These are phyloP conservation scores for Poeciliopsis presidionis DNA, from an alignment of 2,797 vertebrate genomes.

Conservation along the genomic window DNA sequence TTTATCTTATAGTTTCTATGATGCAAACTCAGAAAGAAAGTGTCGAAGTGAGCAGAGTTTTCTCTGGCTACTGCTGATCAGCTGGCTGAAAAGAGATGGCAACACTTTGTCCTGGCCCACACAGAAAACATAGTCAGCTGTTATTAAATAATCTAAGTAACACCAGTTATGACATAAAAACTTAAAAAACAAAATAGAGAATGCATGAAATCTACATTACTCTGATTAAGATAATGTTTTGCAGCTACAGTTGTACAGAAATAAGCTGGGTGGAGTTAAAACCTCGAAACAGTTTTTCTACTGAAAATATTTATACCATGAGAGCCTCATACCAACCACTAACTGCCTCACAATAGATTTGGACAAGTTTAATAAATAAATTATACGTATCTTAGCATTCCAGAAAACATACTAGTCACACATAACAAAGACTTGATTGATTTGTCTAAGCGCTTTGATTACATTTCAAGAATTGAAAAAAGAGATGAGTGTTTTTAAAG, in stretches of 20 bases:
- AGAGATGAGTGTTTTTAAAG: conserved; percentile 25
- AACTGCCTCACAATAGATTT: conserved; percentile 9
- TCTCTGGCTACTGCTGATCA: not conserved
- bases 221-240: not conserved
- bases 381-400: conserved; percentile 22
- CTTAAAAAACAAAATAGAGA: not conserved
- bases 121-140: not conserved
- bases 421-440: conserved; percentile 9
- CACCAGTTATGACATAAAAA: not conserved
- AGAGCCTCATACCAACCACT: not conserved
- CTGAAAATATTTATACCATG: not conserved
- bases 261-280: not conserved
- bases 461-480: conserved; percentile 66
- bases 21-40: not conserved
- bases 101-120: not conserved
- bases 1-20: not conserved
- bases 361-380: conserved; percentile 14
- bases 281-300: not conserved
- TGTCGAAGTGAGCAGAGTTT: not conserved
- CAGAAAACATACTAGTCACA: conserved; percentile 29
- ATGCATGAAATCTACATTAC: not conserved
- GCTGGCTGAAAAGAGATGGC: not conserved
- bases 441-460: conserved; percentile 58
- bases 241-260: not conserved
- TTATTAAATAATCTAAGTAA: not conserved